Evolutionary conservation across 2,113 vertebrate genomes (phyloP).

Genomic region (Ceyx margarethae): DNA sequence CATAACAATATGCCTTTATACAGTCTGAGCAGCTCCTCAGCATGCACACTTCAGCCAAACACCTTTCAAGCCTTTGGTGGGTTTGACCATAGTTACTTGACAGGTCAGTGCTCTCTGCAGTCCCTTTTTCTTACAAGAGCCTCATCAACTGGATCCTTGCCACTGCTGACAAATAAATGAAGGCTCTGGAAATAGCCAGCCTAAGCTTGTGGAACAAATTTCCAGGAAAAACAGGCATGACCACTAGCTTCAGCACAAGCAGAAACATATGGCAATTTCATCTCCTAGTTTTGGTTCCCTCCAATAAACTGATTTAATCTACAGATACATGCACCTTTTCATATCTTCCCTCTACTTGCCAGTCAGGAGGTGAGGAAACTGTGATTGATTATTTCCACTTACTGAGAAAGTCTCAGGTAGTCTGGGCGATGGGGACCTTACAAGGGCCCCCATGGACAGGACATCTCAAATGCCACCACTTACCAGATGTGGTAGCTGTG

Average conservation of each 20-base stretch:
- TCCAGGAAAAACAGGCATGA: conserved; percentile 45
- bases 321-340: not conserved
- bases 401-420: not conserved
- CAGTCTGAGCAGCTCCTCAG: not conserved
- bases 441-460: not conserved
- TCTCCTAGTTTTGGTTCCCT: conserved; percentile 5
- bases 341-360: not conserved
- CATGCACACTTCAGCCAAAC: fast-evolving
- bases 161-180: conserved; percentile 35
- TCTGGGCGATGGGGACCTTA: not conserved
- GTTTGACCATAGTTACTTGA: not conserved
- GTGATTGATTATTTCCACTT: conserved; percentile 38
- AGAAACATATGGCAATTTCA: conserved; percentile 45
- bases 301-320: conserved; percentile 24
- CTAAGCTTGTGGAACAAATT: conserved; percentile 32
- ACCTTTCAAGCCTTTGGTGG: not conserved
- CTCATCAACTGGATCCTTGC: conserved; percentile 3
- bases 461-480: not conserved
- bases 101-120: not conserved
- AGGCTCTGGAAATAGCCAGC: conserved; percentile 9
- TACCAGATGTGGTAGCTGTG: not conserved
- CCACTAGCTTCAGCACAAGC: conserved; percentile 16
- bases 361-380: not conserved
- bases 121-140: not conserved
- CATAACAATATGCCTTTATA: fast-evolving